Evolutionary conservation across 2,888 invertebrate genomes (phyloP), one percentile per base, ranked within the genome.

Genomic region (Drymonia ruficornis): DNA sequence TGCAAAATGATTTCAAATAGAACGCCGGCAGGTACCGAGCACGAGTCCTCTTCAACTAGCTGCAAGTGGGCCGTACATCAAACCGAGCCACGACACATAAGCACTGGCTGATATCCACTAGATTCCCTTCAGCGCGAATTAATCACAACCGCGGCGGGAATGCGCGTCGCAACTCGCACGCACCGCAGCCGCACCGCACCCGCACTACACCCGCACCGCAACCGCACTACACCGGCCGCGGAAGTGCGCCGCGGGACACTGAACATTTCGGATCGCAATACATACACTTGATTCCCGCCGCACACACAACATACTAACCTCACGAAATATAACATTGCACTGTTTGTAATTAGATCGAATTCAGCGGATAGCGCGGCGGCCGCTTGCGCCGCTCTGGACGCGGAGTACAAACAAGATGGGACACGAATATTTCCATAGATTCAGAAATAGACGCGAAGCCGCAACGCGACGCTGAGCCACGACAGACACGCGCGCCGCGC

Each of bases 351-450:
- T 69, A 60, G 53, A 56, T 65, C 52, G 31, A 73, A 49, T 69
- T 53, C 71, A 0, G 52, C 28, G 40, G 48, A 56, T 16, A 5
- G 31, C 11, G 11, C 18, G 31, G n/a, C 31, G 15, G 50, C 49
- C 57, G 53, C 38, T 61, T 76, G 53, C 18, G 70, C 55, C 75
- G 53, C 59, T 80, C 56, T 51, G 67, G 45, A 50, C 52, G 60
- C 61, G 67, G 49, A 69, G 64, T 55, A 61, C 65, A 69, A 64
- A 74, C 80, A 74, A 75, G 66, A 81, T 78, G 81, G 76, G 86
- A 85, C 86, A 83, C 74, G 74, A 86, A 86, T 87, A 86, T 84
- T 83, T 81, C 80, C 81, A 78, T 81, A 77, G 74, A 72, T 71
- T 80, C 84, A 78, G 78, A 86, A 87, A 87, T 87, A 87, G 83